These are phyloP conservation scores for Bactericera cockerelli DNA, from an alignment of 1,140 invertebrate species.

Conservation along the genomic window DNA sequence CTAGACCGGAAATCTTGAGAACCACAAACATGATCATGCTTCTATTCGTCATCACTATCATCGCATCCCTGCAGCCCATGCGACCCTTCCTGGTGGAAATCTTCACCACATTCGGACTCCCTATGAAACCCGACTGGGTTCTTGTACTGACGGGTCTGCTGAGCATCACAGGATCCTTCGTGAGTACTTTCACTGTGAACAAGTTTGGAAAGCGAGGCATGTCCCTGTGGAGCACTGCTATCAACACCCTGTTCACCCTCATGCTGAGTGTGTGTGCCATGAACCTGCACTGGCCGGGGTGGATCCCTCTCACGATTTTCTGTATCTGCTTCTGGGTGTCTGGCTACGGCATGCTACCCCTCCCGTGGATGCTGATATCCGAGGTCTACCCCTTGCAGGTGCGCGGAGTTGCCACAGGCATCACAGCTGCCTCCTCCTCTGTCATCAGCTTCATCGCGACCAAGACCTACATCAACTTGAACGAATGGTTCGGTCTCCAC, in stretches of 20 bases:
- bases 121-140: conserved; percentile 23
- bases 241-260: background rate
- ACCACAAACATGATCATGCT: background rate
- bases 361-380: background rate
- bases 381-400: background rate
- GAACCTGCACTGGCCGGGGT: no score
- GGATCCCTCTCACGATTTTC: no score
- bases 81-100: conserved; percentile 42
- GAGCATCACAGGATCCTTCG: background rate
- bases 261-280: conserved; percentile 5
- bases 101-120: conserved; percentile 31
- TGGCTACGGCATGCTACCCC: background rate
- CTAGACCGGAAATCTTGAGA: background rate
- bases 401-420: background rate
- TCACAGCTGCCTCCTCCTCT: no score
- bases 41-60: conserved; percentile 34
- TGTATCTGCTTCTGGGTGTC: background rate
- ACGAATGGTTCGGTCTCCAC: no score
- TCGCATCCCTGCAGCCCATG: conserved; percentile 34
- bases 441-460: no score
- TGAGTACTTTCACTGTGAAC: conserved; percentile 8
- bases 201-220: conserved; percentile 9
- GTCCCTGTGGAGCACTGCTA: background rate
- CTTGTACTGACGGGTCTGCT: background rate
- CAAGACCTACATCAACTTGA: no score